Percentiles rank a stretch among this genome's conserved stretches.
Conservation (phyloP, 1,140 invertebrate species). For the Mizuhopecten yessoensis region DNA sequence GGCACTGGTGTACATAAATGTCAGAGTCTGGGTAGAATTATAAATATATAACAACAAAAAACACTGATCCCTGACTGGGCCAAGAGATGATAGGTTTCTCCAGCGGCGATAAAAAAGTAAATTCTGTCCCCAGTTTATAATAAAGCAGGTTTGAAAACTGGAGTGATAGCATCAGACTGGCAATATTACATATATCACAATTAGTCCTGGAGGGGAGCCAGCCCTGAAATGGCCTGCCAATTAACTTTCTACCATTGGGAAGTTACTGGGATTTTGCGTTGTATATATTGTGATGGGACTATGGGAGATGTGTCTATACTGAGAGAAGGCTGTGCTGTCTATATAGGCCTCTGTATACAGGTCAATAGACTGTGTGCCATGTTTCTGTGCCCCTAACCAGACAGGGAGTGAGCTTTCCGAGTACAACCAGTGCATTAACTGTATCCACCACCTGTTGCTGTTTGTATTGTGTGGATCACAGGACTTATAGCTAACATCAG, state of each 20-base stretch:
- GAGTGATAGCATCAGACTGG: not conserved
- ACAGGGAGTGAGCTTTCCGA: not conserved
- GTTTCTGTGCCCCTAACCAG: not conserved
- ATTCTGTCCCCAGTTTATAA: not conserved
- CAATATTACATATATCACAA: conserved; percentile 17
- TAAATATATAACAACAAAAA: not conserved
- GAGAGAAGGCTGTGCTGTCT: not conserved
- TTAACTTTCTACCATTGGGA: not conserved
- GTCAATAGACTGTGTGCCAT: not conserved
- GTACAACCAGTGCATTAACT: not conserved
- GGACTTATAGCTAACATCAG: conserved; percentile 9
- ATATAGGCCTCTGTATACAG: not conserved
- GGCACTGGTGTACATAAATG: conserved; percentile 83
- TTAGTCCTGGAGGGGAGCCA: not conserved
- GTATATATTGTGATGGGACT: conserved; percentile 1
- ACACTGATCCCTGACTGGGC: not conserved
- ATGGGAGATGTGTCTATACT: not conserved
- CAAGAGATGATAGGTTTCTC: not conserved
- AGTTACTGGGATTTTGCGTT: not conserved
- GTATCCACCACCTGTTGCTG: not conserved
- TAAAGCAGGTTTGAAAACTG: not conserved
- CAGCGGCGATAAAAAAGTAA: not conserved
- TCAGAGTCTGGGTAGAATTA: not conserved
- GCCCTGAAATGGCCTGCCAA: not conserved
- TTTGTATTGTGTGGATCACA: not conserved